phyloP scores from a whole-genome alignment of 2,113 vertebrate genomes.

The Taurulus bubalis region DNA sequence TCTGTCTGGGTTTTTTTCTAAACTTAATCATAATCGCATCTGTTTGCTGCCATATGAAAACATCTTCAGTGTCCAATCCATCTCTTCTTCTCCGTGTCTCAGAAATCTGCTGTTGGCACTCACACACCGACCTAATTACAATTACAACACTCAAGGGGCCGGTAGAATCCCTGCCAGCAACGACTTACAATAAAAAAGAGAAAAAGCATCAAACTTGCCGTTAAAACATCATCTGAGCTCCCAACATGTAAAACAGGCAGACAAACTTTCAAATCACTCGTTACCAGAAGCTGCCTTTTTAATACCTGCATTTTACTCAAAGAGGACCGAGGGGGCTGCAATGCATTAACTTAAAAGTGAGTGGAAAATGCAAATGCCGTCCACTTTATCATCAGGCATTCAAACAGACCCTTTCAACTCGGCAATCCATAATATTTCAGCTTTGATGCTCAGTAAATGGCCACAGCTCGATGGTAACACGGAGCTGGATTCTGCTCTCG shows the following conservation, averaged over 20 bases:
- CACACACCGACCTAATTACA: slow-evolving; percentile 60
- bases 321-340: slow-evolving; percentile 39
- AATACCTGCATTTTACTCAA: slow-evolving; percentile 55
- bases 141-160: slow-evolving; percentile 61
- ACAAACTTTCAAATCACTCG: slow-evolving; percentile 60
- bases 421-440: slow-evolving; percentile 71
- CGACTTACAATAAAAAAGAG: slow-evolving; percentile 45
- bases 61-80: slow-evolving; percentile 38
- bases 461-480: slow-evolving; percentile 39
- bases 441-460: slow-evolving; percentile 69
- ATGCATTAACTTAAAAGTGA: slow-evolving; percentile 68
- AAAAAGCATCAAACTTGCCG: slow-evolving; percentile 32
- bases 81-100: slow-evolving; percentile 35
- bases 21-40: slow-evolving; percentile 50
- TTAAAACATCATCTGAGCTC: slow-evolving; percentile 51
- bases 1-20: slow-evolving; percentile 32
- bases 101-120: slow-evolving; percentile 57
- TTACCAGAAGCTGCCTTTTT: slow-evolving; percentile 55
- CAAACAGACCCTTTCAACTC: slow-evolving; percentile 70
- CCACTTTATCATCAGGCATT: slow-evolving; percentile 68
- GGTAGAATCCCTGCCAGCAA: slow-evolving; percentile 37
- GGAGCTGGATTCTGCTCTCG: slow-evolving; percentile 49
- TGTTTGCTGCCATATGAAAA: slow-evolving; percentile 35
- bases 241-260: slow-evolving; percentile 53
- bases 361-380: slow-evolving; percentile 71